A percentile compares a stretch with the other conserved stretches of the same genome.
Conservation (phyloP, 2,888 invertebrate genomes). For the Peribatodes rhomboidaria region DNA sequence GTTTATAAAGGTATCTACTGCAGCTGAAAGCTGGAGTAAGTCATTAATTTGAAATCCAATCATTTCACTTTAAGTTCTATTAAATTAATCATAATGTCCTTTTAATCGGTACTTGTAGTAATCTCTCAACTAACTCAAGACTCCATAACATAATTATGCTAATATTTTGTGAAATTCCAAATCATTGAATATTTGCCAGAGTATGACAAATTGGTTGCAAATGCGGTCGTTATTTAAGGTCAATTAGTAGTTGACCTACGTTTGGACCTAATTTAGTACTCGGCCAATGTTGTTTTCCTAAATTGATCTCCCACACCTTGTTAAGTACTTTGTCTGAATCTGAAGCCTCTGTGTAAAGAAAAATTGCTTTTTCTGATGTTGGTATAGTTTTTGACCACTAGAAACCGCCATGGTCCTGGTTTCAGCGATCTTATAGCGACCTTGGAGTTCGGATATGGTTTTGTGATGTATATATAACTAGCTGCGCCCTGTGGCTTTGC, state of each 20-base stretch:
- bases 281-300: slow-evolving; percentile 41
- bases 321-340: slow-evolving; percentile 12
- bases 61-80: too few relatives aligned
- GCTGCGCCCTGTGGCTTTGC: too few relatives aligned
- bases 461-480: too few relatives aligned
- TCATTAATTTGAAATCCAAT: too few relatives aligned
- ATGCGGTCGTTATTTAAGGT: slow-evolving; percentile 38
- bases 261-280: slow-evolving; percentile 41
- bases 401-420: too few relatives aligned
- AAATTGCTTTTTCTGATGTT: neutral
- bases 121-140: too few relatives aligned
- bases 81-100: too few relatives aligned
- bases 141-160: neutral
- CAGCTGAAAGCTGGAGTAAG: too few relatives aligned
- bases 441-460: too few relatives aligned
- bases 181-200: slow-evolving; percentile 14
- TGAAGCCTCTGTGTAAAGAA: neutral
- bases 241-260: slow-evolving; percentile 48
- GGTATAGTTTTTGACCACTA: too few relatives aligned
- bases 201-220: slow-evolving; percentile 35
- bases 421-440: too few relatives aligned
- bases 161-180: slow-evolving; percentile 4
- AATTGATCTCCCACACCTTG: slow-evolving; percentile 45
- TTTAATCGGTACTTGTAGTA: neutral
- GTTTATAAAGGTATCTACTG: too few relatives aligned